Evolutionary conservation across 1,140 invertebrate species (phyloP), one percentile per base, ranked within the genome.

Genomic region (Eufriesea mexicana): DNA sequence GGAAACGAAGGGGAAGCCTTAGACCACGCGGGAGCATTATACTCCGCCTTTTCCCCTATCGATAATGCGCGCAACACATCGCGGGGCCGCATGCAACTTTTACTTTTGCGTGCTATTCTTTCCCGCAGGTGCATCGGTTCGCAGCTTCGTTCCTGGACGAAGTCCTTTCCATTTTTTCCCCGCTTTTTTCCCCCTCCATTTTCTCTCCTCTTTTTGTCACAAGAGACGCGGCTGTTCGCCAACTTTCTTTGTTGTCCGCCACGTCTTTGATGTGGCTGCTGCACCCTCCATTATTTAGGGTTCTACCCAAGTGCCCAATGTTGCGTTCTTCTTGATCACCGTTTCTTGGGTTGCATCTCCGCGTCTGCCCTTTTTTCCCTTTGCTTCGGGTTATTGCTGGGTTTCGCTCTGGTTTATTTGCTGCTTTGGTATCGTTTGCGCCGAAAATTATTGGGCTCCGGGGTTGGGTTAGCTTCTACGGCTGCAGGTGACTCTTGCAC

Each of bases 1-100:
- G 47, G 74, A 83, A 81, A 61, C 57, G 76, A 77, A 28, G 86
- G 86, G 62, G 78, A 88, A 88, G 61, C 79, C 81, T 79, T 83
- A 59, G 62, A 85, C 79, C 86, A 57, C 75, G 55, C 68, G 62
- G 77, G 71, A 79, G 81, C 83, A 76, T 81, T 88, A 85, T 80
- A 89, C 84, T 70, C 87, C 86, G 72, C 87, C 79, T 83, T 89
- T 35, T 67, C 62, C 35, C 75, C 55, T 82, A 80, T 89, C 82
- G 85, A 89, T 85, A 79, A 89, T 74, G 79, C 79, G 74, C 85
- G 75, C 47, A 87, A 76, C 66, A 84, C 85, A 83, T 74, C 73
- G 72, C 59, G n/a, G 7, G 25, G 42, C 54, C 49, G 47, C 72
- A 59, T 79, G 25, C 72, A 67, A 82, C 79, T 82, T 76, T 76